Evolutionary conservation across 2,888 invertebrate genomes (phyloP).

Genomic region (Encarsia formosa): DNA sequence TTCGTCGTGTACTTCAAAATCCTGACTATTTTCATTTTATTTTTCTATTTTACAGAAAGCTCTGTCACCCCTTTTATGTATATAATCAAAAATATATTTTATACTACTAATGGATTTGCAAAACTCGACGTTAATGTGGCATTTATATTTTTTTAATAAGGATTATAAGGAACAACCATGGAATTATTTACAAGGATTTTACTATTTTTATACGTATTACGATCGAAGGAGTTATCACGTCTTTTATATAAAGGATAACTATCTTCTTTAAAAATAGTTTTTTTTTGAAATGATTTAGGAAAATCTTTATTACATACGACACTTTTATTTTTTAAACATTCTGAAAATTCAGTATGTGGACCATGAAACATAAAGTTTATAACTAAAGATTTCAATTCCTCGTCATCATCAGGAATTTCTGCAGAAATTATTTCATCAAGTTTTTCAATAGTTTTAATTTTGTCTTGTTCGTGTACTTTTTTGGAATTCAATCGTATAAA

Average conservation of each 20-base stretch:
- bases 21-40: not conserved
- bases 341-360: not conserved
- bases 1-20: not conserved
- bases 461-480: no score
- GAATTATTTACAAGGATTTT: constrained; percentile 19
- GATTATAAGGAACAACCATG: constrained; percentile 26
- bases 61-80: not conserved
- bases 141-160: constrained; percentile 22
- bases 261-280: not conserved
- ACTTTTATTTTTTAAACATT: not conserved
- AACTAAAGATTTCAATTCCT: constrained; percentile 7
- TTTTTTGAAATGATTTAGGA: not conserved
- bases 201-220: not conserved
- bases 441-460: no score
- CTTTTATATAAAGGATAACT: constrained; percentile 1
- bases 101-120: constrained; percentile 24
- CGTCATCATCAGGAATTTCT: constrained; percentile 9
- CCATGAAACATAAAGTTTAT: constrained; percentile 7
- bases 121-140: constrained; percentile 28
- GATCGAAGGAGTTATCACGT: not conserved
- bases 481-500: no score
- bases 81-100: constrained; percentile 26
- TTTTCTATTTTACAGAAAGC: no score
- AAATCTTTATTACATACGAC: not conserved
- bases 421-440: no score